phyloP scores from a whole-genome alignment of 2,113 vertebrate species.

The Lepus europaeus region DNA sequence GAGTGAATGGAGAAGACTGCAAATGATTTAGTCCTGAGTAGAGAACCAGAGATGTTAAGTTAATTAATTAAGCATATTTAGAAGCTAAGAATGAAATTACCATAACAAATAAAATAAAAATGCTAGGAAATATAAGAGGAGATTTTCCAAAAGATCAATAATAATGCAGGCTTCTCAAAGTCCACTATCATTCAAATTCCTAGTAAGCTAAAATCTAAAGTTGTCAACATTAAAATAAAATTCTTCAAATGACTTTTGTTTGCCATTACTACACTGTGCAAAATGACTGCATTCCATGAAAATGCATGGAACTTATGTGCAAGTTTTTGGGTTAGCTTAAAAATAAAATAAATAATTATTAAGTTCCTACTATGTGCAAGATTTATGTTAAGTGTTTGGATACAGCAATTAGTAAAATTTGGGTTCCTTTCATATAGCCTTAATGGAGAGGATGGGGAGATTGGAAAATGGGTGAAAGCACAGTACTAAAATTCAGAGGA shows the following conservation, averaged over 20 bases:
- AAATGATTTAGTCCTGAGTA: background rate
- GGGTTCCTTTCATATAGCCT: background rate
- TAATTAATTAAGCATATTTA: background rate
- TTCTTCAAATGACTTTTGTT: slow-evolving; percentile 17
- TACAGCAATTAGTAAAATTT: background rate
- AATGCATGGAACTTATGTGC: background rate
- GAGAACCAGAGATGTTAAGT: slow-evolving; percentile 32
- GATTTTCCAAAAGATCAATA: background rate
- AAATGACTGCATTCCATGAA: slow-evolving; percentile 9
- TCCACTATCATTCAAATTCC: slow-evolving; percentile 12
- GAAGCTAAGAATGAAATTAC: background rate
- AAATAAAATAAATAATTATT: background rate
- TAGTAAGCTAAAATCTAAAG: background rate
- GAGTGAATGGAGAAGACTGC: background rate
- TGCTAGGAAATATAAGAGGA: background rate
- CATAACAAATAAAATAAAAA: background rate
- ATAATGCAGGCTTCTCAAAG: background rate
- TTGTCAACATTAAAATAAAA: slow-evolving; percentile 36
- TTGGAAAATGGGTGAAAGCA: background rate
- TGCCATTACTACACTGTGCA: background rate
- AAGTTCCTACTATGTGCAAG: background rate
- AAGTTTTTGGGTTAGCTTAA: background rate
- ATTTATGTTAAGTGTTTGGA: background rate
- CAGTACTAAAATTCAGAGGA: slow-evolving; percentile 12
- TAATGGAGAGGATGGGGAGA: background rate